A percentile compares a stretch with the other conserved stretches of the same genome.
These are phyloP conservation scores for Microcebus murinus DNA, from an alignment of 2,113 vertebrate species.

Conservation along the genomic window DNA sequence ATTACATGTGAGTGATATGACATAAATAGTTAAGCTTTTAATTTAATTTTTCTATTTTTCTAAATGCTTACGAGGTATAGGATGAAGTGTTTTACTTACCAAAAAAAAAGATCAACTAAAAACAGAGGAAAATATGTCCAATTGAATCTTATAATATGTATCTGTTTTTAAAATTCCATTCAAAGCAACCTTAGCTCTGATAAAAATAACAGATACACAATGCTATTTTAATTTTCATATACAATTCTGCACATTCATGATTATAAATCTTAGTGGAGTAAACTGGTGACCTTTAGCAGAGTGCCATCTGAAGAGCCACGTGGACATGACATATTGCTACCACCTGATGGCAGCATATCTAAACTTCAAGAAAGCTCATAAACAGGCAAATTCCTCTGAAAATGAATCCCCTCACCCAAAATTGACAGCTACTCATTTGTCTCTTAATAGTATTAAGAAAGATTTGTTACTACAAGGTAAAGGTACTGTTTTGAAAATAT, in stretches of 20 bases:
- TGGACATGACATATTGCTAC: conserved; percentile 57
- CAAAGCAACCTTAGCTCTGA: conserved; percentile 10
- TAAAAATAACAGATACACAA: background rate
- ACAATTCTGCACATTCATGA: conserved; percentile 14
- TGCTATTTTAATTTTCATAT: conserved; percentile 27
- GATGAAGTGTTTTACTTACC: background rate
- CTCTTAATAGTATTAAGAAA: conserved; percentile 29
- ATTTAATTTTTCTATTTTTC: conserved; percentile 35
- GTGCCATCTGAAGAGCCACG: background rate
- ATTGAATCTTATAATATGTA: background rate
- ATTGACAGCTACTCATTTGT: background rate
- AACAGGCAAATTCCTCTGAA: conserved; percentile 31
- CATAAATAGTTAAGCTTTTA: conserved; percentile 27
- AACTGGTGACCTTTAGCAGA: conserved; percentile 30
- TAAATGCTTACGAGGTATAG: background rate
- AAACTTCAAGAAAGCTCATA: conserved; percentile 55
- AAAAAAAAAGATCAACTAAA: background rate
- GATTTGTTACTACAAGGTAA: background rate
- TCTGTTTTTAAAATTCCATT: conserved; percentile 49
- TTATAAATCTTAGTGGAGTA: background rate
- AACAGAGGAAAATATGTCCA: background rate
- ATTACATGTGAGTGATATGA: background rate
- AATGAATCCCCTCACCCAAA: conserved; percentile 4
- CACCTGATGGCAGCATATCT: conserved; percentile 71
- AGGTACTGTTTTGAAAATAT: conserved; percentile 52